Evolutionary conservation across 2,113 vertebrate genomes (phyloP), one percentile per base, ranked within the genome.

Genomic region (Excalfactoria chinensis): DNA sequence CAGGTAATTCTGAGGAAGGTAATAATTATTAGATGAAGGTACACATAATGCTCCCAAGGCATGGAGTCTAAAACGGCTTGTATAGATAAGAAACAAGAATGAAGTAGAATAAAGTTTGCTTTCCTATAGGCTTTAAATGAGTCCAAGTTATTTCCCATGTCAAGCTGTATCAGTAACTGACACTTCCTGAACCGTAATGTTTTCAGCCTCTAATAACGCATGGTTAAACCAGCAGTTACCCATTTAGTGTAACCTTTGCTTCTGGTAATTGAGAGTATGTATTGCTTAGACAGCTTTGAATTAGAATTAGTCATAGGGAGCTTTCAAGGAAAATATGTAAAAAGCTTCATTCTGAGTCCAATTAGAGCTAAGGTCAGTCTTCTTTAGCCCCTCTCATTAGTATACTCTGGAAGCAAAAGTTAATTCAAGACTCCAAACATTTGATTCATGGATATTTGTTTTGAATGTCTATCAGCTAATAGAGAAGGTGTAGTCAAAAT

Each of bases 351-450:
- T 92, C 76, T 72, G 84, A 87, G 90, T 53, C 80, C 59, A 94
- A 48, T 95, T 92, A 93, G 67, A 92, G 60, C 26, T 86, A 94
- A 93, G 86, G 90, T 95, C 86, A 96, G 46, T 89, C 63, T 70
- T 93, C 79, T 90, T 92, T 86, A 90, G 77, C 66, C 68, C 44
- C 59, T 79, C 59, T 95, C 81, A 90, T 97, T 95, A 95, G 80
- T 70, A 59, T 8, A 55, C 37, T 78, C 53, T 67, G 49, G 37
- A 56, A 90, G 67, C 2, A 5, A 70, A 78, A 82, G 26, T 94
- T 70, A 22, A 64, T 88, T 90, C 48, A 79, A 40, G 28, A 79
- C 70, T 86, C 64, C 41, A 90, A 59, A 83, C 91, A 78, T 34
- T 94, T 88, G 82, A 62, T 67, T 78, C 28, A 32, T 79, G 37